Evolutionary conservation across 2,797 vertebrate genomes (phyloP), one percentile per base, ranked within the genome.

Genomic region (Apodemus agrarius): DNA sequence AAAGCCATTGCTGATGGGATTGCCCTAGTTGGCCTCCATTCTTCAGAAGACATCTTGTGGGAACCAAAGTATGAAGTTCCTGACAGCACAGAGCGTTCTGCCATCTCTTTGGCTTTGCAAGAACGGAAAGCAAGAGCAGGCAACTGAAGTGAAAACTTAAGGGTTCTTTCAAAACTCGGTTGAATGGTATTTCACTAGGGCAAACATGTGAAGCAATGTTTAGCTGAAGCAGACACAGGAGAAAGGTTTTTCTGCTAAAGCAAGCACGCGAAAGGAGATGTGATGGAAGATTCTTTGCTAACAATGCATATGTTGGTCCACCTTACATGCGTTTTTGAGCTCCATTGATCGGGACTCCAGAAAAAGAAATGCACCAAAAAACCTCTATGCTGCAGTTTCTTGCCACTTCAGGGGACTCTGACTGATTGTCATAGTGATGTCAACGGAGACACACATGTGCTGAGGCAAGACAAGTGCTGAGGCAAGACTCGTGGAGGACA

Each of bases 71-170:
- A 24, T 57, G 24, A 72, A 92, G 49, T 94, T 63, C 40, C 63
- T 74, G 93, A 83, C 69, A 76, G 63, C 26, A 34, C 72, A 90
- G 40, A 2, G 1, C 1, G 10, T 49, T 17, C n/a, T 57, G 24
- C 54, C 26, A 24, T 86, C 78, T n/a, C 11, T 24, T 61, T 94
- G 81, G 46, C 40, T 83, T 95, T 90, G 84, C n/a, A 83, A 65
- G 24, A 79, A 65, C 59, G 69, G 81, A 89, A 90, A 95, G 61
- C 40, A 29, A 90, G 84, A 84, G 21, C 16, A 46, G 31, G 78
- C 10, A 69, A n/a, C 69, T n/a, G 8, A 72, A 72, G 17, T 2
- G 65, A 67, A 67, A 72, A 72, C n/a, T 37, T 37, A 21, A 72
- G 17, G 34, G n/a, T 72, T 72, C 69, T 72, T 72, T 37, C 7